Conservation (phyloP, 2,888 invertebrate genomes). For the Drosophila mimetica region DNA sequence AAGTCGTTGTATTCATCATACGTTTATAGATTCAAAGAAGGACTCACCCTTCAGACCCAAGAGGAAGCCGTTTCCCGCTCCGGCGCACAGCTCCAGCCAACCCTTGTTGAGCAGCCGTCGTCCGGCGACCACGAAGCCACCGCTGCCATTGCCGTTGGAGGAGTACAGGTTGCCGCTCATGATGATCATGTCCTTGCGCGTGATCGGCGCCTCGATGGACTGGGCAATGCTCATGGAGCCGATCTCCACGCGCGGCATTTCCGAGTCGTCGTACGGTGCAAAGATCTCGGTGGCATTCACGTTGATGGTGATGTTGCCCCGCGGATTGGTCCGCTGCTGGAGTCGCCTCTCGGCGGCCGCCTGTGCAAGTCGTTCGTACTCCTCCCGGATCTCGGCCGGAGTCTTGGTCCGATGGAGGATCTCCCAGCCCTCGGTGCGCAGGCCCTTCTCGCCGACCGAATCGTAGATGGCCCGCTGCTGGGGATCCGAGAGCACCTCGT, state of each 20-base stretch:
- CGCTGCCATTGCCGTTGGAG: constrained; percentile 92
- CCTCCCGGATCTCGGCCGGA: constrained; percentile 97
- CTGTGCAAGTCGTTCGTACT: constrained; percentile 94
- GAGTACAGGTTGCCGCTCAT: constrained; percentile 93
- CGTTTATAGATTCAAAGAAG: background rate
- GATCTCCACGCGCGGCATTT: constrained; percentile 91
- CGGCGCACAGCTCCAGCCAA: constrained; percentile 94
- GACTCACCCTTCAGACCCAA: constrained; percentile 88
- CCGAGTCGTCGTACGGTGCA: constrained; percentile 91
- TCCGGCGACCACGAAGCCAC: constrained; percentile 90
- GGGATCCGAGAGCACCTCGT: constrained; percentile 97
- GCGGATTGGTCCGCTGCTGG: constrained; percentile 96
- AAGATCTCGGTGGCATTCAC: constrained; percentile 97
- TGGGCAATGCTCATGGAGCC: constrained; percentile 97
- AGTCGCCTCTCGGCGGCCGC: constrained; percentile 94
- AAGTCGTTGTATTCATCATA: background rate
- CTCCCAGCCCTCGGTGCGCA: constrained; percentile 98
- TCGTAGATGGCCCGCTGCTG: constrained; percentile 98
- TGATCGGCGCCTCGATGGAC: constrained; percentile 96
- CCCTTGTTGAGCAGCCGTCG: constrained; percentile 92
- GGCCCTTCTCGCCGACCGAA: constrained; percentile 92
- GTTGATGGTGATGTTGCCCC: constrained; percentile 93
- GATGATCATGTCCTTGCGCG: constrained; percentile 92
- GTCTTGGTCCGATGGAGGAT: constrained; percentile 95
- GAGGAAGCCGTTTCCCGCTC: constrained; percentile 93